Percentiles rank a stretch among this genome's conserved stretches.
Evolutionary conservation across 2,797 vertebrate species (phyloP).

Genomic region (Meriones psammophilus): DNA sequence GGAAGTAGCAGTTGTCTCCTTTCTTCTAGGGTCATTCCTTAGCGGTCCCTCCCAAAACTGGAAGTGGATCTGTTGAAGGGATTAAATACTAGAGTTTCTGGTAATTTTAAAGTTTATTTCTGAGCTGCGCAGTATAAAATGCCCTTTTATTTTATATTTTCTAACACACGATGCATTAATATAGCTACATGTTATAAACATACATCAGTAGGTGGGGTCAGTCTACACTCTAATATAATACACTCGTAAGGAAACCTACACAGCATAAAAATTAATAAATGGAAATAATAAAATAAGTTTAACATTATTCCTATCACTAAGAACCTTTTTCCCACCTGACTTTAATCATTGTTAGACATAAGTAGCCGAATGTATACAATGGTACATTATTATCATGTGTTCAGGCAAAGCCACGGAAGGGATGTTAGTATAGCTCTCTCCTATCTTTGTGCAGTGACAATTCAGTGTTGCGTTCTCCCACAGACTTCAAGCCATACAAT

Average conservation of each 20-base stretch:
- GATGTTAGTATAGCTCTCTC: slow-evolving; percentile 48
- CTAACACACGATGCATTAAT: slow-evolving; percentile 13
- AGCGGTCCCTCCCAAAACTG: neutral
- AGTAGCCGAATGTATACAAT: slow-evolving; percentile 44
- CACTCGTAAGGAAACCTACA: neutral
- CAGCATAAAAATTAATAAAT: neutral
- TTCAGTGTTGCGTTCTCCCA: slow-evolving; percentile 63
- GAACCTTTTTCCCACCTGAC: neutral
- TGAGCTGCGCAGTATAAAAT: neutral
- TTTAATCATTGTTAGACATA: slow-evolving; percentile 40
- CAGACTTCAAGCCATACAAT: slow-evolving; percentile 77
- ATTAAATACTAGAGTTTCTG: neutral
- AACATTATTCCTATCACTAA: slow-evolving; percentile 4
- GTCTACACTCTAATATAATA: slow-evolving; percentile 9
- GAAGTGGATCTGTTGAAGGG: neutral
- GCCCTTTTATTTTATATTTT: neutral
- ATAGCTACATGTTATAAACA: neutral
- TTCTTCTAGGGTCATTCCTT: neutral
- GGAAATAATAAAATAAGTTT: slow-evolving; percentile 45
- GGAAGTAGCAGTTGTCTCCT: neutral
- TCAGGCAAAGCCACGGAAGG: slow-evolving; percentile 31
- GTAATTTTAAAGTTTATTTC: slow-evolving; percentile 23
- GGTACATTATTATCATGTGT: neutral
- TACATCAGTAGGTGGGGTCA: neutral
- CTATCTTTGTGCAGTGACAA: slow-evolving; percentile 28